These are phyloP conservation scores for Taphrorychus bicolor DNA, from an alignment of 2,888 invertebrate genomes.

Conservation along the genomic window DNA sequence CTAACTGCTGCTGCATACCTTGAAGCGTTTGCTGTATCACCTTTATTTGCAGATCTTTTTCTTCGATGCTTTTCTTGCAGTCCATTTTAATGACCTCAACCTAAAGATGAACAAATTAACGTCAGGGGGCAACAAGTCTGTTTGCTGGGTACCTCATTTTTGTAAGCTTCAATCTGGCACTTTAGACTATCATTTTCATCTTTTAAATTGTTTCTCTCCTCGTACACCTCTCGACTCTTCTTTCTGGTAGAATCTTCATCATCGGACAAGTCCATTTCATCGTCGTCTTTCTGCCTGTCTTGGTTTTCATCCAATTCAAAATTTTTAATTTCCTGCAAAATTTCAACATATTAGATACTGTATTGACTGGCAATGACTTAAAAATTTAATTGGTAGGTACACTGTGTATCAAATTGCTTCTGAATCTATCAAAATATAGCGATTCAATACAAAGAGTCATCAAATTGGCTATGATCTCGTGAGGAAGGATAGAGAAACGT, in stretches of 20 bases:
- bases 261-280: slow-evolving; percentile 89
- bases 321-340: slow-evolving; percentile 71
- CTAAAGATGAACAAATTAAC: slow-evolving; percentile 43
- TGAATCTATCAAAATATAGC: too few species aligned
- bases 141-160: slow-evolving; percentile 76
- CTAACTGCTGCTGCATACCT: slow-evolving; percentile 68
- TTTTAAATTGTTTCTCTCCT: slow-evolving; percentile 60
- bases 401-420: too few species aligned
- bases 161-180: slow-evolving; percentile 92
- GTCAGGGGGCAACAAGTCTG: background rate
- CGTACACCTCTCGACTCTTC: slow-evolving; percentile 48
- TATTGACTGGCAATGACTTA: too few species aligned
- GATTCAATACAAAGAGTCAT: too few species aligned
- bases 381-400: too few species aligned
- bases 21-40: slow-evolving; percentile 71
- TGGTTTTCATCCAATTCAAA: slow-evolving; percentile 68
- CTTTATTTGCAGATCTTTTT: slow-evolving; percentile 86
- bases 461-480: too few species aligned
- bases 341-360: too few species aligned
- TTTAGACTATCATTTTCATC: slow-evolving; percentile 90
- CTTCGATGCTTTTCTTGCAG: slow-evolving; percentile 77
- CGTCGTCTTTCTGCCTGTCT: slow-evolving; percentile 73
- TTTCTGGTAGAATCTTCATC: slow-evolving; percentile 66
- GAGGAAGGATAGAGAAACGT: too few species aligned
- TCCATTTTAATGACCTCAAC: slow-evolving; percentile 87